Conservation (phyloP, 2,113 vertebrate genomes). For the Myrmecophaga tridactyla region DNA sequence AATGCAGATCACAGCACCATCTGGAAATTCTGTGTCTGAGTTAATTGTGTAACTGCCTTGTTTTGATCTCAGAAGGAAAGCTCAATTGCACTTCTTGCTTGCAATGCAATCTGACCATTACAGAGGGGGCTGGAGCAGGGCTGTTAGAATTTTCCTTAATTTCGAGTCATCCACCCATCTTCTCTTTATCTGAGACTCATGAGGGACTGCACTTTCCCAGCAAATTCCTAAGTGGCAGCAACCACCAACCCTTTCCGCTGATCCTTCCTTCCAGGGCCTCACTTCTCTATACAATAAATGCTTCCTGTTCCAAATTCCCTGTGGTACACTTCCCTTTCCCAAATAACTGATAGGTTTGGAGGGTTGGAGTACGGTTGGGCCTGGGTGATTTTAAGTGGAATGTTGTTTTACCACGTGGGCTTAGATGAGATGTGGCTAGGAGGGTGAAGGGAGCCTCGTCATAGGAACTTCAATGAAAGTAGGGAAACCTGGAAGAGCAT, state of each 20-base stretch:
- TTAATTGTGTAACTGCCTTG: neutral
- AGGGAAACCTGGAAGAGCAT: neutral
- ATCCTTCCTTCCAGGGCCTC: neutral
- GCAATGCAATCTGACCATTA: neutral
- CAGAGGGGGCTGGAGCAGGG: neutral
- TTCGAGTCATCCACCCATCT: neutral
- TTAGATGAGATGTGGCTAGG: neutral
- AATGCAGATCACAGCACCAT: neutral
- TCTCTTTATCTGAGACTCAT: neutral
- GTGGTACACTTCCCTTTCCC: neutral
- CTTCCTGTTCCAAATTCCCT: neutral
- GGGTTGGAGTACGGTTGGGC: neutral
- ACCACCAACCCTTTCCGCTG: neutral
- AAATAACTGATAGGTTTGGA: neutral
- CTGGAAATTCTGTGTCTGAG: neutral
- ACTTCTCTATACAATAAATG: neutral
- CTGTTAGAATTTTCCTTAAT: neutral
- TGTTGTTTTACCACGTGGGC: neutral
- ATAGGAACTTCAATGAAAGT: neutral
- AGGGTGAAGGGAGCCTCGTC: rapidly evolving
- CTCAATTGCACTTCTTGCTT: neutral
- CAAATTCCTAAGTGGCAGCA: neutral
- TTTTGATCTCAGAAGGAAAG: neutral
- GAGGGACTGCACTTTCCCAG: neutral
- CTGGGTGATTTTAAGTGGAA: neutral